These are phyloP conservation scores for Caenorhabditis latens DNA, from an alignment of 1,140 invertebrate species.

Conservation along the genomic window DNA sequence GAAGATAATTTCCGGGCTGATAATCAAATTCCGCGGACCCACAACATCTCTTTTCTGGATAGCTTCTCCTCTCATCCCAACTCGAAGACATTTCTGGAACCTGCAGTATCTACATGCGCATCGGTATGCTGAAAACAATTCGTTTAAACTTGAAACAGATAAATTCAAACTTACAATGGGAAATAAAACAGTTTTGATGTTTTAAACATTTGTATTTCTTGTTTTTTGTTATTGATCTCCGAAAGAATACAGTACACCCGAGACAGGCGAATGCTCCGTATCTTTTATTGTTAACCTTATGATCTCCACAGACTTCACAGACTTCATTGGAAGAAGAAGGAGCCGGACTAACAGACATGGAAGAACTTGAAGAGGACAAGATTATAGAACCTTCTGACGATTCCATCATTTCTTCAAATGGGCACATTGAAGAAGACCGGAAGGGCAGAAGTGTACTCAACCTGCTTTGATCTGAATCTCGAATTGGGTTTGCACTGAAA, in stretches of 20 bases:
- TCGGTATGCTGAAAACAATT: neutral
- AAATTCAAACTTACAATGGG: neutral
- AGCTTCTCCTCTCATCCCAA: neutral
- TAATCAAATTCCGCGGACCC: neutral
- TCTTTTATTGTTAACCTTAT: neutral
- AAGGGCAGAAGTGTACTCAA: neutral
- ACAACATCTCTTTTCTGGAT: neutral
- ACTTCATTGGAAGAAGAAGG: neutral
- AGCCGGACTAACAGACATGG: neutral
- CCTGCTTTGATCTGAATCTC: too few species aligned
- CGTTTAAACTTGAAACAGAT: neutral
- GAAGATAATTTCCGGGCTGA: neutral
- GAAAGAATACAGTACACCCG: slow-evolving; percentile 10
- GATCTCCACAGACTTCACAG: neutral
- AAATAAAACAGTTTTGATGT: neutral
- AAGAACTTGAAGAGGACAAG: too few species aligned
- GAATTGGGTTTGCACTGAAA: too few species aligned
- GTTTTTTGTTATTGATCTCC: neutral
- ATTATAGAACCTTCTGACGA: too few species aligned
- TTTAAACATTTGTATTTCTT: neutral
- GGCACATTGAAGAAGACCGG: neutral
- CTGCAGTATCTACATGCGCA: neutral
- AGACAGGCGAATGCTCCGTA: neutral
- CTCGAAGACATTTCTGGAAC: neutral
- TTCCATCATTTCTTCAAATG: neutral